Evolutionary conservation across 2,888 invertebrate genomes (phyloP), one percentile per base, ranked within the genome.

Genomic region (Lymantria monacha): DNA sequence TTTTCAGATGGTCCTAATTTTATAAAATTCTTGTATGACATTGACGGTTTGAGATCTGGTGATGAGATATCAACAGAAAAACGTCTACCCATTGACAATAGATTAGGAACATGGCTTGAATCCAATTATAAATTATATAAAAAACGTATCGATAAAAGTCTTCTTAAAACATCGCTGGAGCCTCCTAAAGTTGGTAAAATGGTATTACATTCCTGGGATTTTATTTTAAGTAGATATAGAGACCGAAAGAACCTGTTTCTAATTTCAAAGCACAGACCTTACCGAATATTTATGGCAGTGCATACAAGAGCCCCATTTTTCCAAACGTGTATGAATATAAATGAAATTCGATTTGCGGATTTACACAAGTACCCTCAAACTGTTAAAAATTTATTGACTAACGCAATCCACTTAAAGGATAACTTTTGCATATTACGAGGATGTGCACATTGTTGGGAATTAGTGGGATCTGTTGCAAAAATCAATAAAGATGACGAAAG

Each of bases 381-480:
- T 33, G 76, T 91, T n/a, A 83, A 74, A 75, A 84, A 87, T 54
- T 72, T 91, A 60, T 64, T 87, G 9, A 81, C 74, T 12, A 83
- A 84, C 65, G 79, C 76, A 33, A 72, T 64, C n/a, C 72, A 79
- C 51, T 57, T 78, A 46, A 79, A 83, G 60, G 84, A 87, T 46
- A 79, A 76, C 51, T 85, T 88, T 71, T 87, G 85, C 61, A 86
- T 91, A 65, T 72, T 91, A 62, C 73, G 74, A 61, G 91, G 91
- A n/a, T 72, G 82, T 55, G 43, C 73, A 15, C 59, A 75, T 56
- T 88, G 87, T 56, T 92, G 91, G 91, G 88, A 91, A 76, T 60
- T 91, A 44, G 71, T 85, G 50, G 89, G 89, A 9, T 79, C 83
- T 43, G 83, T 86, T 14, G 72, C 79, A 46, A 88, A 87, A 75